These are phyloP conservation scores for Cydia strobilella DNA, from an alignment of 1,140 invertebrate genomes.

Conservation along the genomic window DNA sequence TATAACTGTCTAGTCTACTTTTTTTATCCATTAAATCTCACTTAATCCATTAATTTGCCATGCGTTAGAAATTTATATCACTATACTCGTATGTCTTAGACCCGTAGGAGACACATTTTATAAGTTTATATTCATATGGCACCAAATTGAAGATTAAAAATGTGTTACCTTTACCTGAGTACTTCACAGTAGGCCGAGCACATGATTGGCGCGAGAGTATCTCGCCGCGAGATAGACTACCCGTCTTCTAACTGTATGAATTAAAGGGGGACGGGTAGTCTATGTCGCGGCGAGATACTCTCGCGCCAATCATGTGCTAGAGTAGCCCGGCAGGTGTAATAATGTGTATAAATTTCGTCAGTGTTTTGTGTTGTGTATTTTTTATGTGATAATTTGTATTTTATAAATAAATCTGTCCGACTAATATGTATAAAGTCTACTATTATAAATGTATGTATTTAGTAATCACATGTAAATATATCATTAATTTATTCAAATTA, in stretches of 20 bases:
- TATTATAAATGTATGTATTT: background rate
- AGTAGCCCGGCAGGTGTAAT: too few species aligned
- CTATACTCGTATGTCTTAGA: background rate
- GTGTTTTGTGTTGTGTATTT: conserved; percentile 25
- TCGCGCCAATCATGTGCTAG: too few species aligned
- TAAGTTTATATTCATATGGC: conserved; percentile 8
- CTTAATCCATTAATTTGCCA: background rate
- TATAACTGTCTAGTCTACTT: background rate
- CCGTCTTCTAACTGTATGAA: too few species aligned
- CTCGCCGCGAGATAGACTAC: too few species aligned
- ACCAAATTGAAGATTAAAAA: background rate
- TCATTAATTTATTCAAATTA: conserved; percentile 6
- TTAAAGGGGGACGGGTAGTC: too few species aligned
- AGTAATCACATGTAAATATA: conserved; percentile 21
- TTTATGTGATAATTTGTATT: conserved; percentile 6
- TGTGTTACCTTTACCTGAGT: background rate
- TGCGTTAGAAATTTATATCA: background rate
- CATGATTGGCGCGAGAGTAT: too few species aligned
- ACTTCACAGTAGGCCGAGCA: too few species aligned
- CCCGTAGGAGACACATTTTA: background rate
- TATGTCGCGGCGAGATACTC: too few species aligned
- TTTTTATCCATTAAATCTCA: background rate
- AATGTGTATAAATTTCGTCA: background rate
- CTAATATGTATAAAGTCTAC: background rate
- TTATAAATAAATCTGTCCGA: conserved; percentile 27